Base-by-base conservation (phyloP, 2,888 invertebrate genomes). In the Gasteruption jaculator region DNA sequence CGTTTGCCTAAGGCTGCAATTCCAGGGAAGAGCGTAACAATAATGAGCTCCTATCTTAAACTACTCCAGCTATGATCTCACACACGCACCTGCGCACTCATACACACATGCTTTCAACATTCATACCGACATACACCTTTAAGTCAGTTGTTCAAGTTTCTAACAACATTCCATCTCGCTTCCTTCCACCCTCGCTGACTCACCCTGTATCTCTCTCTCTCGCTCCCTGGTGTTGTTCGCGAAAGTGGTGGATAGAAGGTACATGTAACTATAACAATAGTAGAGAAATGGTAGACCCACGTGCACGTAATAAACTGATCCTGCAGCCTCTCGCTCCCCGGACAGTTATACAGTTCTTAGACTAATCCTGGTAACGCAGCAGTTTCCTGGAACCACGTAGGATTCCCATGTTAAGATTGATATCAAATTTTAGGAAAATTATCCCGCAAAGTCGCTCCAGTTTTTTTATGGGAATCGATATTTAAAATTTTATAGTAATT, bases 291-390 rank as follows among this genome's bases (percentile, higher is more conserved):
- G 48, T 38, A 40, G 43, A 52, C 57, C 61, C 64, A 64, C 65
- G 67, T 64, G 57, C 64, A 46, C 52, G 58, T 65, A 62, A 65
- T 67, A 68, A 68, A 67, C 58, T 63, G 58, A 51, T 50, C 56
- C 56, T 52, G n/a, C n/a, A n/a, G n/a, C n/a, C n/a, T n/a, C n/a
- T n/a, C n/a, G n/a, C n/a, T n/a, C n/a, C n/a, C n/a, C n/a, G n/a
- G n/a, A n/a, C n/a, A n/a, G n/a, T n/a, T n/a, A n/a, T n/a, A n/a
- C n/a, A n/a, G n/a, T n/a, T n/a, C n/a, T n/a, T n/a, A n/a, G n/a
- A n/a, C n/a, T n/a, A n/a, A n/a, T n/a, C n/a, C n/a, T n/a, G n/a
- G n/a, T n/a, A n/a, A n/a, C n/a, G n/a, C n/a, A n/a, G n/a, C n/a
- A n/a, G n/a, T n/a, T n/a, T n/a, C n/a, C n/a, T n/a, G n/a, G n/a